Evolutionary conservation across 2,888 invertebrate genomes (phyloP), one percentile per base, ranked within the genome.

Genomic region (Hypomecis punctinalis): DNA sequence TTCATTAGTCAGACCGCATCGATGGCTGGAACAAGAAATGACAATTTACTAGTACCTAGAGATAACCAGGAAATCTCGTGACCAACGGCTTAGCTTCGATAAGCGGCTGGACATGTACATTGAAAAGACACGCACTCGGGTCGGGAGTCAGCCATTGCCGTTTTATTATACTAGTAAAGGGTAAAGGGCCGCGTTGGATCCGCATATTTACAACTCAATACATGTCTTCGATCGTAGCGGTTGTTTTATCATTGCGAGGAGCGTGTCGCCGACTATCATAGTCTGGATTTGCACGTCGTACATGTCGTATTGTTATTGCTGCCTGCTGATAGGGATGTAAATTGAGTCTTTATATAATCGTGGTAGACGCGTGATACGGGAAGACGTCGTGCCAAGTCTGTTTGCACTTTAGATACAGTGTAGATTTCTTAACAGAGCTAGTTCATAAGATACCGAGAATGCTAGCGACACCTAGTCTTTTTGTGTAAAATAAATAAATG

Each of bases 1-100:
- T 90, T 96, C 96, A 84, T 96, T 97, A 79, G 96, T 96, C 83
- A 97, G 89, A 56, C 97, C 97, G 93, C 97, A 97, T 73, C 97
- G 95, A 88, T 97, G 96, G 88, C 97, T 97, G 93, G 67, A 94
- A 94, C 83, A 88, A 89, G 83, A 86, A 83, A 84, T 79, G 73
- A 80, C 78, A 81, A 79, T 82, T 85, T 82, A 84, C 76, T 82
- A 78, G 77, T 75, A 23, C 23, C 23, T 74, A 75, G 73, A 76
- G 78, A 81, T 82, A 82, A 82, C 82, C 81, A 82, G 87, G 86
- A 87, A 88, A 84, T 78, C 78, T 80, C 76, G 75, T 76, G 79
- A 76, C 74, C 62, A 81, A 80, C 82, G 76, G 77, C 76, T 79
- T 77, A 76, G 77, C 76, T 68, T 67, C 77, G 81, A 81, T 83